Evolutionary conservation across 2,113 vertebrate genomes (phyloP).

Genomic region (Daboia siamensis): DNA sequence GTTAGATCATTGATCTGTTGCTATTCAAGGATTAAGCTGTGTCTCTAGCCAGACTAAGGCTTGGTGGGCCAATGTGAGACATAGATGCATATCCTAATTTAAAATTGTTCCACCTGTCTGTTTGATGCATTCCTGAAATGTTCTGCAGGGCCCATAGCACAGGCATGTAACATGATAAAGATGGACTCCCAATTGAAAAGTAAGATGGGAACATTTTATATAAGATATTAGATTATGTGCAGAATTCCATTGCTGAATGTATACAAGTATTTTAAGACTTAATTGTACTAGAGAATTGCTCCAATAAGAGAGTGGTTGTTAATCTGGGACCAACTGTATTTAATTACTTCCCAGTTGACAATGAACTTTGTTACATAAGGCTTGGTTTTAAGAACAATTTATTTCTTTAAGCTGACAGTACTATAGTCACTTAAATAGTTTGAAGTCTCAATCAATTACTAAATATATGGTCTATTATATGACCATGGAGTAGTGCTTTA

Average conservation of each 20-base stretch:
- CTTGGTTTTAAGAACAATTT: background rate
- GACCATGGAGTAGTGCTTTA: slow-evolving; percentile 29
- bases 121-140: background rate
- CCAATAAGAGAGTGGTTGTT: too few species aligned
- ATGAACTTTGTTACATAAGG: slow-evolving; percentile 30
- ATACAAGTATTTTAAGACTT: too few species aligned
- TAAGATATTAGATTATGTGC: too few species aligned
- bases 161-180: background rate
- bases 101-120: background rate
- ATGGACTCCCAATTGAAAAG: too few species aligned
- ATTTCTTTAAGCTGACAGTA: slow-evolving; percentile 39
- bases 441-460: slow-evolving; percentile 26
- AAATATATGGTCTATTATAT: slow-evolving; percentile 38
- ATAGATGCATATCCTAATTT: background rate
- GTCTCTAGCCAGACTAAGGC: background rate
- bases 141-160: background rate
- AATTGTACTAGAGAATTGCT: too few species aligned
- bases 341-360: background rate
- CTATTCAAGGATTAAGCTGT: background rate
- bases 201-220: too few species aligned
- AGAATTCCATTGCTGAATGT: too few species aligned
- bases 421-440: slow-evolving; percentile 28
- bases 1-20: background rate
- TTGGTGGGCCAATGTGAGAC: background rate
- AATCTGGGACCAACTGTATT: background rate